These are phyloP conservation scores for Pyrgus malvae DNA, from an alignment of 2,888 invertebrate species.

Conservation along the genomic window DNA sequence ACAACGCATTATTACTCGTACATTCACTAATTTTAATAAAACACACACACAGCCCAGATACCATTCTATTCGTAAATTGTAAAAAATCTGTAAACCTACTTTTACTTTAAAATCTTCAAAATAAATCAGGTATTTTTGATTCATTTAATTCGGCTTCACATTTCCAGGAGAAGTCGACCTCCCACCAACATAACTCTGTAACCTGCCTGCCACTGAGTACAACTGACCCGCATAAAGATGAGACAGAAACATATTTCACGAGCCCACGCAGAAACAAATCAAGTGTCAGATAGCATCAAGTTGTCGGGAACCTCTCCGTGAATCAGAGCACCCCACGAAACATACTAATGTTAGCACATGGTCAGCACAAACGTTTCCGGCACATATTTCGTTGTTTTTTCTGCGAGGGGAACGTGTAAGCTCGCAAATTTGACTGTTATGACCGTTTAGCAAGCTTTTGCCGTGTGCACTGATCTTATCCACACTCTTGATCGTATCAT, in stretches of 20 bases:
- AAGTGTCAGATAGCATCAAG: conserved; percentile 26
- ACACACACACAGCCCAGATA: too few relatives aligned
- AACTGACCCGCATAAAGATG: conserved; percentile 4
- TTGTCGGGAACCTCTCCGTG: conserved; percentile 34
- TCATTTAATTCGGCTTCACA: too few relatives aligned
- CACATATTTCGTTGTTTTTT: conserved; percentile 43
- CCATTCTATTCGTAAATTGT: too few relatives aligned
- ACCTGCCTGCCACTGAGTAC: not conserved
- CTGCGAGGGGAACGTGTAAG: conserved; percentile 41
- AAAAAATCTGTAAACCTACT: too few relatives aligned
- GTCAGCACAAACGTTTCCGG: conserved; percentile 55
- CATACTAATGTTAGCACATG: conserved; percentile 53
- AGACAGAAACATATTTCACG: conserved; percentile 1
- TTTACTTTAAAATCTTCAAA: too few relatives aligned
- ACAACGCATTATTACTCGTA: too few relatives aligned
- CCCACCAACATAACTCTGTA: not conserved
- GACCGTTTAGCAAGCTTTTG: conserved; percentile 50
- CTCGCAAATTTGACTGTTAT: conserved; percentile 60
- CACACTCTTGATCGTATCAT: conserved; percentile 48
- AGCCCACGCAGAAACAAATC: conserved; percentile 8
- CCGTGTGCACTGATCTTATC: conserved; percentile 51
- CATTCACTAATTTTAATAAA: too few relatives aligned
- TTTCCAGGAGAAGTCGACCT: not conserved
- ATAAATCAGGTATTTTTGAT: too few relatives aligned
- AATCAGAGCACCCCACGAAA: conserved; percentile 45